A percentile compares a stretch with the other conserved stretches of the same genome.
These are phyloP conservation scores for Prenolepis imparis DNA, from an alignment of 2,888 invertebrate species.

Conservation along the genomic window DNA sequence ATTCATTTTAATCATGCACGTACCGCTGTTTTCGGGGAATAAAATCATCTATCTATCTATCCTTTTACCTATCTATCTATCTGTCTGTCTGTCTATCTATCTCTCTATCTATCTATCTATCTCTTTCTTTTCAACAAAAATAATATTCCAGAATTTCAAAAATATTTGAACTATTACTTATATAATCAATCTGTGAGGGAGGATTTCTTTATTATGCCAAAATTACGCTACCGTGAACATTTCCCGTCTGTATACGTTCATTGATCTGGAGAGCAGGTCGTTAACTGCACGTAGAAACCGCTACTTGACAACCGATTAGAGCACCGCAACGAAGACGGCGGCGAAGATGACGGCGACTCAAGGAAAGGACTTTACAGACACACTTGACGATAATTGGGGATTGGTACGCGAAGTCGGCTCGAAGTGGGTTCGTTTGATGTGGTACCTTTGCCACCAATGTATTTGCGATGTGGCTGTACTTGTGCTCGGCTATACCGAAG, in stretches of 20 bases:
- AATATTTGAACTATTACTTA: background rate
- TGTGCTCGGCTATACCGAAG: slow-evolving; percentile 26
- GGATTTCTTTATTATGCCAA: background rate
- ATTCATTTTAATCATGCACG: background rate
- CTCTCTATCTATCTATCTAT: background rate
- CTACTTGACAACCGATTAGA: slow-evolving; percentile 73
- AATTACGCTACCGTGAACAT: background rate
- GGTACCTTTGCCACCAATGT: slow-evolving; percentile 55
- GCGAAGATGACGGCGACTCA: slow-evolving; percentile 46
- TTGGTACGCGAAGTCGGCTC: slow-evolving; percentile 63
- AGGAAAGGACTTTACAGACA: slow-evolving; percentile 57
- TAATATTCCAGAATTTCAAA: background rate
- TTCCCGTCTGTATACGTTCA: slow-evolving; percentile 42
- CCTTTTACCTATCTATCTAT: no score
- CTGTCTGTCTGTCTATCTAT: no score
- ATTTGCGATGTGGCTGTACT: slow-evolving; percentile 51
- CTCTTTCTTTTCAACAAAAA: background rate
- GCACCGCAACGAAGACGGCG: slow-evolving; percentile 49
- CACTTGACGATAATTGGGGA: slow-evolving; percentile 73
- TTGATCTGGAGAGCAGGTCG: slow-evolving; percentile 61
- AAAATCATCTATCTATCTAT: background rate
- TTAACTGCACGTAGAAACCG: slow-evolving; percentile 48
- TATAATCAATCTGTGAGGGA: background rate
- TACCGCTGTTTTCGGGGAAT: background rate
- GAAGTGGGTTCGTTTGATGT: slow-evolving; percentile 68